Evolutionary conservation across 2,113 vertebrate genomes (phyloP).

Genomic region (Catharus bicknelli): DNA sequence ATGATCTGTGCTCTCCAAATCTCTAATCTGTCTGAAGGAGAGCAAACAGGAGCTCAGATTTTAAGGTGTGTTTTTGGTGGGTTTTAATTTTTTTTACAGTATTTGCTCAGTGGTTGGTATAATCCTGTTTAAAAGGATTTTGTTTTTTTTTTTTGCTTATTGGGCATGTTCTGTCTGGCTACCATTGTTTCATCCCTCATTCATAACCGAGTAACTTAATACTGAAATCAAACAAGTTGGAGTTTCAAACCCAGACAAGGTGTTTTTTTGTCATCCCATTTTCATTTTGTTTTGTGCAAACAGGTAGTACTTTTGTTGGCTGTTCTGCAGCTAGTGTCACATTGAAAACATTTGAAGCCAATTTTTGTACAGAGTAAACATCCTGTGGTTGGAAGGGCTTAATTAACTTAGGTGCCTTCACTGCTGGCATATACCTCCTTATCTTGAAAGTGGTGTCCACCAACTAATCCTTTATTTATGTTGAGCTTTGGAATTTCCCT

Average conservation of each 20-base stretch:
- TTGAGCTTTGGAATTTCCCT: constrained; percentile 59
- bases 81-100: background rate
- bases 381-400: constrained; percentile 41
- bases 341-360: constrained; percentile 17
- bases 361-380: constrained; percentile 44
- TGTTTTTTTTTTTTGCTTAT: background rate
- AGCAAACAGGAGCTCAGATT: background rate
- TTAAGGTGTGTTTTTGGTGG: background rate
- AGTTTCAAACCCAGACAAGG: background rate
- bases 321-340: background rate
- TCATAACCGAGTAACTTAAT: constrained; percentile 31
- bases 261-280: background rate
- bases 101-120: constrained; percentile 18
- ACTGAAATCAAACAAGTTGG: constrained; percentile 14
- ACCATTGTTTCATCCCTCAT: constrained; percentile 2
- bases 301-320: constrained; percentile 9
- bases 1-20: background rate
- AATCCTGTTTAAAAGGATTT: constrained; percentile 8
- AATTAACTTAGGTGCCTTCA: constrained; percentile 54
- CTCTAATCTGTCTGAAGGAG: background rate
- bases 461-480: constrained; percentile 57
- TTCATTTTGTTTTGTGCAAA: constrained; percentile 27
- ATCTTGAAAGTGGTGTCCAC: constrained; percentile 46
- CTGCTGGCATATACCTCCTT: constrained; percentile 10
- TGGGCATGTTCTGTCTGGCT: constrained; percentile 27